phyloP scores from a whole-genome alignment of 2,797 vertebrate species.

The Ataeniobius toweri region DNA sequence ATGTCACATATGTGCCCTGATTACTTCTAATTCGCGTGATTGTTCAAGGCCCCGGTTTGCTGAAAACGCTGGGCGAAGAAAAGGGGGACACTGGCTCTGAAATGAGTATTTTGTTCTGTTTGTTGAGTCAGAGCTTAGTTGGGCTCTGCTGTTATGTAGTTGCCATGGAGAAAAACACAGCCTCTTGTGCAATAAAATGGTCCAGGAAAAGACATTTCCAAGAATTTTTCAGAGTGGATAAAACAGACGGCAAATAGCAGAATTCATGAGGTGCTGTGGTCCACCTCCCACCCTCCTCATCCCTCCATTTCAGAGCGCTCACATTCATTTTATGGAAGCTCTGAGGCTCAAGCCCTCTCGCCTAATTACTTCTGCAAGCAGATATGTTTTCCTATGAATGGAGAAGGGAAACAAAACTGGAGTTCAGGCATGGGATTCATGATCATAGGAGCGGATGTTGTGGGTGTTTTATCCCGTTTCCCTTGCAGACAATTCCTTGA shows the following conservation, averaged over 20 bases:
- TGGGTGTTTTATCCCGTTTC: constrained; percentile 80
- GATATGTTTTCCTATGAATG: constrained; percentile 77
- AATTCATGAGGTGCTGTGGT: constrained; percentile 76
- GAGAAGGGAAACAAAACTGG: constrained; percentile 74
- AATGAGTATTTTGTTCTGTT: constrained; percentile 82
- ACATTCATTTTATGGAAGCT: constrained; percentile 74
- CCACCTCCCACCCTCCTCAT: constrained; percentile 64
- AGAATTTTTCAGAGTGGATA: constrained; percentile 77
- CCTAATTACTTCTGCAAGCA: constrained; percentile 78
- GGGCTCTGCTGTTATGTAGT: constrained; percentile 80
- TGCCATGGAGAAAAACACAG: constrained; percentile 85
- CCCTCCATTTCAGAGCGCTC: constrained; percentile 72
- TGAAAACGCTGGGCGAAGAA: constrained; percentile 55
- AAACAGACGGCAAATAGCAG: constrained; percentile 78
- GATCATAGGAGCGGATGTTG: constrained; percentile 80
- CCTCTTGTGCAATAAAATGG: constrained; percentile 80
- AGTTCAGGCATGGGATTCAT: constrained; percentile 79
- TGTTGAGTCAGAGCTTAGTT: constrained; percentile 84
- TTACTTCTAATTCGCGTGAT: constrained; percentile 37
- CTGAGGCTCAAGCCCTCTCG: constrained; percentile 69
- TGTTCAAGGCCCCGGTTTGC: constrained; percentile 40
- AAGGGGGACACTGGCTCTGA: constrained; percentile 72
- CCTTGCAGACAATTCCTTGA: constrained; percentile 77
- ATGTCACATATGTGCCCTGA: constrained; percentile 59
- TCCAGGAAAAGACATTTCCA: constrained; percentile 81